Conservation (phyloP, 1,140 invertebrate species). For the Trigoniulus corallinus region DNA sequence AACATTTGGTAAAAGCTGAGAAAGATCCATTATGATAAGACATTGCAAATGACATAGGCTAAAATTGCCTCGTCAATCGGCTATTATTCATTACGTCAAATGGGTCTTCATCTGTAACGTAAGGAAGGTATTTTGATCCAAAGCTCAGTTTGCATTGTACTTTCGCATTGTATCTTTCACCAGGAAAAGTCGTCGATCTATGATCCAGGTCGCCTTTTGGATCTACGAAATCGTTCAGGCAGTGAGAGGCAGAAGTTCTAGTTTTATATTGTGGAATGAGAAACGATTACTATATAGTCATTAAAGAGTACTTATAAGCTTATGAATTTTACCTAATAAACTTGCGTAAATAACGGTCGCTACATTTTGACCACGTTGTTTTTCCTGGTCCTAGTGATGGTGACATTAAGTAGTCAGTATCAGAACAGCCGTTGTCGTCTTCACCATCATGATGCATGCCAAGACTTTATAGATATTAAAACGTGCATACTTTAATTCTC, state of each 20-base stretch:
- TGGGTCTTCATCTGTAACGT: neutral
- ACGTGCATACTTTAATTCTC: neutral
- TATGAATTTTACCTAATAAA: slow-evolving; percentile 11
- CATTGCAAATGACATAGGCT: neutral
- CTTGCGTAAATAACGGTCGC: slow-evolving; percentile 14
- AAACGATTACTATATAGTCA: neutral
- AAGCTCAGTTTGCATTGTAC: neutral
- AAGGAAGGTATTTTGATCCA: neutral
- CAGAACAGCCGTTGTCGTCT: slow-evolving; percentile 19
- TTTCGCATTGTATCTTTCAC: neutral
- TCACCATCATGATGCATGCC: slow-evolving; percentile 24
- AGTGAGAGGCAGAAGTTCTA: neutral
- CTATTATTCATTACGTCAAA: neutral
- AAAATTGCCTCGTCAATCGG: too few relatives aligned
- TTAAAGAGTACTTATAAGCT: neutral
- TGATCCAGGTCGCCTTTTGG: neutral
- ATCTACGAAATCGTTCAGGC: neutral
- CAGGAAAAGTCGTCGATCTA: neutral
- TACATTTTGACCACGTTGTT: slow-evolving; percentile 28
- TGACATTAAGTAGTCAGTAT: slow-evolving; percentile 24
- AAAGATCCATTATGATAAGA: neutral
- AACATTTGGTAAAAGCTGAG: neutral
- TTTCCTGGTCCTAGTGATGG: slow-evolving; percentile 28
- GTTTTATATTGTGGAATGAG: neutral
- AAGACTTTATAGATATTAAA: slow-evolving; percentile 14